phyloP scores from a whole-genome alignment of 2,113 vertebrate genomes.

The Megalops atlanticus region DNA sequence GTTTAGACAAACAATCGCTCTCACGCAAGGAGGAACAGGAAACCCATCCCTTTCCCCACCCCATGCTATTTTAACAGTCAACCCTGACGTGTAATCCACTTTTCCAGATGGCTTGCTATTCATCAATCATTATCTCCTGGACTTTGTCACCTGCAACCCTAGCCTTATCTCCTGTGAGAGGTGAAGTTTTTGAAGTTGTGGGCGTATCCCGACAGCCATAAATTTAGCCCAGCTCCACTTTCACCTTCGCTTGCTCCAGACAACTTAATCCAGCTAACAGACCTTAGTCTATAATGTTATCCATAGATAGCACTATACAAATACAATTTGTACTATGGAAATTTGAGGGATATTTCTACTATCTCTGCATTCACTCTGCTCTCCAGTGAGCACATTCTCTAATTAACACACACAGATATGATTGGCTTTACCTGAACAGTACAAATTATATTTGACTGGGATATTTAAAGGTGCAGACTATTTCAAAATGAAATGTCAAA shows the following conservation, averaged over 20 bases:
- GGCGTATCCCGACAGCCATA: neutral
- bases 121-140: slow-evolving; percentile 58
- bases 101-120: slow-evolving; percentile 40
- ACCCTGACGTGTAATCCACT: slow-evolving; percentile 8
- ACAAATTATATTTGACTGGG: no score
- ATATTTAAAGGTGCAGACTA: no score
- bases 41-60: slow-evolving; percentile 17
- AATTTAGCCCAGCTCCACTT: slow-evolving; percentile 26
- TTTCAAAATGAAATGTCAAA: no score
- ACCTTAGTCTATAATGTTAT: no score
- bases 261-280: no score
- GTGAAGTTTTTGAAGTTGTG: neutral
- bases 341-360: no score
- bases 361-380: neutral
- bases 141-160: slow-evolving; percentile 49
- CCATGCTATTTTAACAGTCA: slow-evolving; percentile 54
- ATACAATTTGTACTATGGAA: no score
- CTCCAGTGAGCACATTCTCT: neutral
- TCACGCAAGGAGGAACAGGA: slow-evolving; percentile 31
- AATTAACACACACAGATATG: neutral
- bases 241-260: neutral
- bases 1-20: slow-evolving; percentile 38
- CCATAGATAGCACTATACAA: no score
- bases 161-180: slow-evolving; percentile 49
- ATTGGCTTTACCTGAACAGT: no score